Evolutionary conservation across 1,140 invertebrate species (phyloP).

Genomic region (Musca vetustissima): DNA sequence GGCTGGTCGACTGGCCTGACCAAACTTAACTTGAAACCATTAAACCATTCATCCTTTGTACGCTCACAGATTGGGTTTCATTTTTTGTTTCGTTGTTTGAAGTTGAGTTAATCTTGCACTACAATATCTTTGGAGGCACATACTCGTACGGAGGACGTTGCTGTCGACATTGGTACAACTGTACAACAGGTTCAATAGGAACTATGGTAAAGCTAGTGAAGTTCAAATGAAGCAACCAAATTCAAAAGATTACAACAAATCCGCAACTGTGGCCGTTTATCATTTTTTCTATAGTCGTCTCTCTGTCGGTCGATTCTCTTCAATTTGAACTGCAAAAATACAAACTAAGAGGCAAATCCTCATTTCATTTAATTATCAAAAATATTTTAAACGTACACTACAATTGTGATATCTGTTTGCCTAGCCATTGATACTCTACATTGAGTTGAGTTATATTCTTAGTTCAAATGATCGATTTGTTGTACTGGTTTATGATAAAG

Average conservation of each 20-base stretch:
- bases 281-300: neutral
- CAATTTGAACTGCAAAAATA: slow-evolving; percentile 7
- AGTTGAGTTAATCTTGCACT: too few species aligned
- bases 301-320: too few species aligned
- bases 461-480: too few species aligned
- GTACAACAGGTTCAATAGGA: slow-evolving; percentile 11
- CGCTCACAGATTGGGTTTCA: neutral
- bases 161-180: neutral
- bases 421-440: too few species aligned
- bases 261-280: slow-evolving; percentile 15
- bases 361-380: slow-evolving; percentile 23
- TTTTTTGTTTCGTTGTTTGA: too few species aligned
- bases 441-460: too few species aligned
- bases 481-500: too few species aligned
- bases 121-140: neutral
- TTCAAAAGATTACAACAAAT: slow-evolving; percentile 12
- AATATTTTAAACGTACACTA: slow-evolving; percentile 15
- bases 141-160: neutral
- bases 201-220: neutral
- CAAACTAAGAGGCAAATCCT: slow-evolving; percentile 7
- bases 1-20: neutral
- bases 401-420: too few species aligned
- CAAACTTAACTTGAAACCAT: slow-evolving; percentile 14
- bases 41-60: neutral
- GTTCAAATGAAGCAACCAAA: neutral